A percentile compares a stretch with the other conserved stretches of the same genome.
phyloP scores from a whole-genome alignment of 2,113 vertebrate genomes.

The Manacus vitellinus region DNA sequence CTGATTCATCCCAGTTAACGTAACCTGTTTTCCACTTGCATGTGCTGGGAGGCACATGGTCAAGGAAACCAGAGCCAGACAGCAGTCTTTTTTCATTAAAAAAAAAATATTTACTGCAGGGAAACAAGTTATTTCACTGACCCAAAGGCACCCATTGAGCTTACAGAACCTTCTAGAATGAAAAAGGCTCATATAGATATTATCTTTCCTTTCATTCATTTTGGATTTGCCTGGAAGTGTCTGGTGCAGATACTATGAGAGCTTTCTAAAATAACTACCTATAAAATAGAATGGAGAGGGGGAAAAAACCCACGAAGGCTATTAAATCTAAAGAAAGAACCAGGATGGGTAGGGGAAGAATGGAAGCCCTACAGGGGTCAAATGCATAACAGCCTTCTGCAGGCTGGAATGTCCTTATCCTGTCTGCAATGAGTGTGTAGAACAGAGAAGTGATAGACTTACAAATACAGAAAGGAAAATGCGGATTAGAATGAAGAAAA shows the following conservation, averaged over 20 bases:
- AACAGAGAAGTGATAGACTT: neutral
- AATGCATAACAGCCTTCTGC: neutral
- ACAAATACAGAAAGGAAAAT: neutral
- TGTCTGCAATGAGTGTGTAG: neutral
- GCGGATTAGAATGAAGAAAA: neutral
- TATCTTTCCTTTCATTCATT: neutral
- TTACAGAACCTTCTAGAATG: neutral
- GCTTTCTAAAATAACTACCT: neutral
- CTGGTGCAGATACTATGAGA: neutral
- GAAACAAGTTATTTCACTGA: neutral
- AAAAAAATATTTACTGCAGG: neutral
- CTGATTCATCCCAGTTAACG: neutral
- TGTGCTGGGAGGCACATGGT: neutral
- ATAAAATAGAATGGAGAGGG: fast-evolving
- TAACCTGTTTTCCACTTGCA: neutral
- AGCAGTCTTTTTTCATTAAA: fast-evolving
- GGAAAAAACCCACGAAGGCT: neutral
- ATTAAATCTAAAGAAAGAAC: neutral
- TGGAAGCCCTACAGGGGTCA: neutral
- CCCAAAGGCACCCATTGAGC: neutral
- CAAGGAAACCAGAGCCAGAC: neutral
- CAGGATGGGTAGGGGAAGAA: neutral
- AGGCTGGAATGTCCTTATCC: neutral
- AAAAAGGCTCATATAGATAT: neutral
- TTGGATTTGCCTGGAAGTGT: neutral